Evolutionary conservation across 2,113 vertebrate species (phyloP).

Genomic region (Rafetus swinhoei): DNA sequence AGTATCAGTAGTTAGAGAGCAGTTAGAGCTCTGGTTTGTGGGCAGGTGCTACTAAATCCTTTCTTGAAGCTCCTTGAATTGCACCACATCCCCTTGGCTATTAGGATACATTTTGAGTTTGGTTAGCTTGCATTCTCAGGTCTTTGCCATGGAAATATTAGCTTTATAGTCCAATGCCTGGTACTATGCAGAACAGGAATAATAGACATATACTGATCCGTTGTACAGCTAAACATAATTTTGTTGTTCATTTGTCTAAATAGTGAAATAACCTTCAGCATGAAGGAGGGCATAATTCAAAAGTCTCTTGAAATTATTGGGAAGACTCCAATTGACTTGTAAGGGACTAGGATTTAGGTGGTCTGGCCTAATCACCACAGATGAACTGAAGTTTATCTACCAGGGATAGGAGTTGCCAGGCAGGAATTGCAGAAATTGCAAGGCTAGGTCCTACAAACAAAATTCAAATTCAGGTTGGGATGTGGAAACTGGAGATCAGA

Average conservation of each 20-base stretch:
- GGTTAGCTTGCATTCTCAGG: neutral
- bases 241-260: neutral
- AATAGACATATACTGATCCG: neutral
- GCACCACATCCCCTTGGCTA: neutral
- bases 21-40: neutral
- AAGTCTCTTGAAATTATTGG: neutral
- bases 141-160: neutral
- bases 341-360: neutral
- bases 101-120: constrained; percentile 17
- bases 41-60: neutral
- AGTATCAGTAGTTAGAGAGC: neutral
- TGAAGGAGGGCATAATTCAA: neutral
- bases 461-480: neutral
- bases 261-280: neutral
- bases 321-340: neutral
- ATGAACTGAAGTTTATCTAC: neutral
- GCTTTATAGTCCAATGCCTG: constrained; percentile 27
- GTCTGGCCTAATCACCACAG: neutral
- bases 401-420: neutral
- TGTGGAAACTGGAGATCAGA: neutral
- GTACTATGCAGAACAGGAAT: neutral
- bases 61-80: neutral
- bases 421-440: neutral
- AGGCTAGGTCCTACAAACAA: neutral
- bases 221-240: neutral